Evolutionary conservation across 2,888 invertebrate genomes (phyloP).

Genomic region (Lepidochitona cinerea): DNA sequence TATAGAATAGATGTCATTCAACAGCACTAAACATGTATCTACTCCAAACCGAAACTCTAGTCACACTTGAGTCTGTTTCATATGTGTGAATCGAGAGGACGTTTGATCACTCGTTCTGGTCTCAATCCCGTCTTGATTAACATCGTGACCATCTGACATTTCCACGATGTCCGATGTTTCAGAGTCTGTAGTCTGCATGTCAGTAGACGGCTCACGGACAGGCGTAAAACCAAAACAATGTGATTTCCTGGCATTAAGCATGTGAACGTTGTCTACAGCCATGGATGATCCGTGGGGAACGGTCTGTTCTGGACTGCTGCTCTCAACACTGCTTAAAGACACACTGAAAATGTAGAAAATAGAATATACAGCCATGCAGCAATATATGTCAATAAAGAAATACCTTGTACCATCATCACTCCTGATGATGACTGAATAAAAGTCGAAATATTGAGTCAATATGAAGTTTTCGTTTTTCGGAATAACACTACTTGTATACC

Average conservation of each 20-base stretch:
- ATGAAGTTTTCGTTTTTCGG: too few relatives aligned
- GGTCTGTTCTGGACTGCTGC: conserved; percentile 47
- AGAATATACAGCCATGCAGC: too few relatives aligned
- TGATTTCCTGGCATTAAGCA: not conserved
- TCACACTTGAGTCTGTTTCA: not conserved
- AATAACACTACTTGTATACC: too few relatives aligned
- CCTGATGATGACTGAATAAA: too few relatives aligned
- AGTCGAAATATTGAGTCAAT: too few relatives aligned
- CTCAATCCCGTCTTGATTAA: not conserved
- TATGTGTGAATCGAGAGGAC: not conserved
- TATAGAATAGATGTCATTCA: too few relatives aligned
- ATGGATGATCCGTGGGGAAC: conserved; percentile 27
- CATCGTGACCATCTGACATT: conserved; percentile 35
- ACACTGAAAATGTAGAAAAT: conserved; percentile 32
- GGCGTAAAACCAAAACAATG: conserved; percentile 53
- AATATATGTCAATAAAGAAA: too few relatives aligned
- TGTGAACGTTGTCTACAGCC: not conserved
- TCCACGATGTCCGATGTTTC: conserved; percentile 57
- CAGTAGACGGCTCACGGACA: conserved; percentile 41
- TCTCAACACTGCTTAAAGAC: conserved; percentile 44
- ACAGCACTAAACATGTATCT: too few relatives aligned
- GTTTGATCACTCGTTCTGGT: not conserved
- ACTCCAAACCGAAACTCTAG: too few relatives aligned
- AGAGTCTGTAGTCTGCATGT: conserved; percentile 61
- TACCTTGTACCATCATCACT: too few relatives aligned